Evolutionary conservation across 1,140 invertebrate species (phyloP).

Genomic region (Batillaria attramentaria): DNA sequence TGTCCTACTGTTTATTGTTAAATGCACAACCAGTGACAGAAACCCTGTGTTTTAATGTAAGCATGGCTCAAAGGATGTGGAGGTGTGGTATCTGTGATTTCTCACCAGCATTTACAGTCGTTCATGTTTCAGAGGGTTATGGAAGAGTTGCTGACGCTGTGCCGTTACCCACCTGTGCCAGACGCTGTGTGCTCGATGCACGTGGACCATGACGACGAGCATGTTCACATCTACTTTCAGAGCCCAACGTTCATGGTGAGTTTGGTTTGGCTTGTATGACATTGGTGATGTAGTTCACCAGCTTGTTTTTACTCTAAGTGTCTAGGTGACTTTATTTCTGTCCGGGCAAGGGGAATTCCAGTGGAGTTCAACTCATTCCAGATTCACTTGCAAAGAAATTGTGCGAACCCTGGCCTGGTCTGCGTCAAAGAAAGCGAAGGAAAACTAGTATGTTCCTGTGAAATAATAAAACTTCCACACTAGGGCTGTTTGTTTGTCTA

Average conservation of each 20-base stretch:
- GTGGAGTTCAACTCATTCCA: background rate
- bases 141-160: slow-evolving; percentile 41
- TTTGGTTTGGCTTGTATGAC: background rate
- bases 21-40: background rate
- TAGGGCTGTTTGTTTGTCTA: too few relatives aligned
- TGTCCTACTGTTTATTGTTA: background rate
- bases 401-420: too few relatives aligned
- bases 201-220: slow-evolving; percentile 37
- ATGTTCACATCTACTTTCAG: slow-evolving; percentile 48
- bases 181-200: slow-evolving; percentile 54
- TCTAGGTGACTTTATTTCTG: background rate
- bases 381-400: slow-evolving; percentile 28
- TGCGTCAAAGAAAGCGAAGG: too few relatives aligned
- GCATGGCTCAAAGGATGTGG: background rate
- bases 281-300: background rate
- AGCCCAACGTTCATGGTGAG: slow-evolving; percentile 58
- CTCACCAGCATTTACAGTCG: background rate
- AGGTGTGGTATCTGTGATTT: background rate
- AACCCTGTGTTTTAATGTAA: background rate
- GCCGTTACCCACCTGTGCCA: slow-evolving; percentile 50
- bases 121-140: slow-evolving; percentile 44
- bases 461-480: too few relatives aligned
- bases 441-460: too few relatives aligned
- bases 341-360: background rate
- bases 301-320: background rate